Percentiles rank a stretch among this genome's conserved stretches.
Conservation (phyloP, 1,140 invertebrate species). For the Condylostylus longicornis region DNA sequence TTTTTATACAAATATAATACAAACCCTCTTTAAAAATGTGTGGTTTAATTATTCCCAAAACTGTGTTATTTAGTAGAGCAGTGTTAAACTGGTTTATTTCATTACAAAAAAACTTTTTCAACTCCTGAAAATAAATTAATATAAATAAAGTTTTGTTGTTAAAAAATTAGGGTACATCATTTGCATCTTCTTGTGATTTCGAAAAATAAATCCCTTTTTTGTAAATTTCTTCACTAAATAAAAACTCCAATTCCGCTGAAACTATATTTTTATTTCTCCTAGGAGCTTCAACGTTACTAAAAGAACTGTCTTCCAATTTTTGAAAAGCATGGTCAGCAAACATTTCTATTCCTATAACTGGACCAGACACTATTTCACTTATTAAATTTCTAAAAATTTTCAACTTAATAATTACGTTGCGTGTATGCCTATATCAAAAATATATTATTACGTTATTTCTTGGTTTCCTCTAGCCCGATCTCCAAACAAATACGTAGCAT, state of each 20-base stretch:
- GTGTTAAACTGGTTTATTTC: constrained; percentile 14
- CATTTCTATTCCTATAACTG: constrained; percentile 56
- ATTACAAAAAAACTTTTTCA: constrained; percentile 52
- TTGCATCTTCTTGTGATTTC: constrained; percentile 38
- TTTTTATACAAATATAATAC: not conserved
- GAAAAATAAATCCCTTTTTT: constrained; percentile 60
- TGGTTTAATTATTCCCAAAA: constrained; percentile 84
- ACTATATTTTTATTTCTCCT: constrained; percentile 18
- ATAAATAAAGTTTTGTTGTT: not conserved
- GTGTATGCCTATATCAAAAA: too few relatives aligned
- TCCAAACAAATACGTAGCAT: too few relatives aligned
- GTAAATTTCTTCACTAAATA: constrained; percentile 56
- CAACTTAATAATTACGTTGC: not conserved
- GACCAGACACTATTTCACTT: constrained; percentile 52
- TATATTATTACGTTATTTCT: too few relatives aligned
- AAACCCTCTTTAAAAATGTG: constrained; percentile 60
- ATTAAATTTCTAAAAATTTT: constrained; percentile 33
- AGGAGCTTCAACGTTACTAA: constrained; percentile 13
- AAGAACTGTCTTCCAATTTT: constrained; percentile 24
- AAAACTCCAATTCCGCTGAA: constrained; percentile 48
- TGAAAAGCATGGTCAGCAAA: constrained; percentile 54
- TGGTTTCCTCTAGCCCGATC: too few relatives aligned
- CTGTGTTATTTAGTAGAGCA: constrained; percentile 32
- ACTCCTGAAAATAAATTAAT: constrained; percentile 31
- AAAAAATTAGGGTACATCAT: too few relatives aligned